Percentiles rank a stretch among this genome's conserved stretches.
phyloP scores from a whole-genome alignment of 2,888 invertebrate genomes.

The Drosophila setosimentum region DNA sequence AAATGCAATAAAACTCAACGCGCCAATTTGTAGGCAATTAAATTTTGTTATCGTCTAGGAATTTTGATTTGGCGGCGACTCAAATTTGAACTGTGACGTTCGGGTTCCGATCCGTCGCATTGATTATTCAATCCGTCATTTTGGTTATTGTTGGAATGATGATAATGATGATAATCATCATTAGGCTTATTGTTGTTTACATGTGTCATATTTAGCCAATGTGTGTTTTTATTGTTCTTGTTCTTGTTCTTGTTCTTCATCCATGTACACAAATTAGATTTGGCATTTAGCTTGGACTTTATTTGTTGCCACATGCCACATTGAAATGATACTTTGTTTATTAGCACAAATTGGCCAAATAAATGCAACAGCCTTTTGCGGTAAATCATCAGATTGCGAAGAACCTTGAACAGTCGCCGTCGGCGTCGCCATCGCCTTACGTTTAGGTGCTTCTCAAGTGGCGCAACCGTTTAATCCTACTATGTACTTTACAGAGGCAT shows the following conservation, averaged over 20 bases:
- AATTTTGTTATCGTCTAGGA: constrained; percentile 64
- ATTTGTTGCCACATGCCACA: constrained; percentile 73
- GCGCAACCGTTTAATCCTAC: background rate
- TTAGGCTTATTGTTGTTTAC: constrained; percentile 74
- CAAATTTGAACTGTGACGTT: constrained; percentile 39
- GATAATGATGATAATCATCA: constrained; percentile 40
- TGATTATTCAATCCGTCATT: constrained; percentile 50
- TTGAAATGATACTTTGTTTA: constrained; percentile 72
- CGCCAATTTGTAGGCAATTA: constrained; percentile 80
- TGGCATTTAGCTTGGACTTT: constrained; percentile 37
- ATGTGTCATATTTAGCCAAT: constrained; percentile 70
- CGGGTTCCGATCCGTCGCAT: constrained; percentile 30
- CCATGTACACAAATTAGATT: background rate
- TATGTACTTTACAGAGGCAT: background rate
- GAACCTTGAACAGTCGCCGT: constrained; percentile 56
- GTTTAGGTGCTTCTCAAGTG: constrained; percentile 63
- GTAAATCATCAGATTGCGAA: constrained; percentile 52
- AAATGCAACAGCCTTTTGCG: constrained; percentile 67
- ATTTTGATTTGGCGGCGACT: constrained; percentile 52
- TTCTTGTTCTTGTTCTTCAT: constrained; percentile 55
- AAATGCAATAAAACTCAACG: constrained; percentile 73
- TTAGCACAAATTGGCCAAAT: constrained; percentile 68
- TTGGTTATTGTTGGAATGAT: constrained; percentile 7
- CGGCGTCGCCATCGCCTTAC: constrained; percentile 9
- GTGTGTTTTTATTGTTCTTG: constrained; percentile 46